Evolutionary conservation across 2,113 vertebrate genomes (phyloP).

Genomic region (Malurus melanocephalus): DNA sequence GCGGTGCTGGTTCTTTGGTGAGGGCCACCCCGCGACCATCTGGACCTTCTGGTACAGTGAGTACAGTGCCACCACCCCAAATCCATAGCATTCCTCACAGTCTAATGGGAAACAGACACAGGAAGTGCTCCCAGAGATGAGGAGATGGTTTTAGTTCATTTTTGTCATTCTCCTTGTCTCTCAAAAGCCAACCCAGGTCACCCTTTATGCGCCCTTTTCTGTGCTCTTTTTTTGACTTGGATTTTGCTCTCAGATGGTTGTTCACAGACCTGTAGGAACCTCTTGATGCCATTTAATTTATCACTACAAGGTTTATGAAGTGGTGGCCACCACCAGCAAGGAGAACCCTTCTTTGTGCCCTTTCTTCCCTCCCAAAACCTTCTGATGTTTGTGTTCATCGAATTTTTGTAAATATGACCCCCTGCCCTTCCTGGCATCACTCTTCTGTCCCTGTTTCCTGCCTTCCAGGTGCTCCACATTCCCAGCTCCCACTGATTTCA

Average conservation of each 20-base stretch:
- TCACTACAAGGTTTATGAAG: too few species aligned
- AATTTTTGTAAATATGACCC: not conserved
- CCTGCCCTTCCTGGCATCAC: rapidly evolving
- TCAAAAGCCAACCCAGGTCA: not conserved
- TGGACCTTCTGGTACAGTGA: slow-evolving; percentile 85
- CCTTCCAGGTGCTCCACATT: not conserved
- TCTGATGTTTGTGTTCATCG: not conserved
- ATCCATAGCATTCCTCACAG: not conserved
- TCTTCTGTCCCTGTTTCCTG: not conserved
- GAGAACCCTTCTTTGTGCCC: not conserved
- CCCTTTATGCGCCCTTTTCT: not conserved
- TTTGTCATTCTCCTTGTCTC: rapidly evolving
- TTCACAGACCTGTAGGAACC: not conserved
- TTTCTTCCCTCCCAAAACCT: not conserved
- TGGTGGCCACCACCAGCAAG: not conserved
- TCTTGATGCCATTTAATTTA: not conserved
- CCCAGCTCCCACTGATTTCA: not conserved
- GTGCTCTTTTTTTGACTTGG: not conserved
- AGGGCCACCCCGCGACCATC: slow-evolving; percentile 69
- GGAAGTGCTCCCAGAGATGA: not conserved
- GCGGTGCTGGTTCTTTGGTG: slow-evolving; percentile 79
- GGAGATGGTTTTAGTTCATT: not conserved
- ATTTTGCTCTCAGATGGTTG: not conserved
- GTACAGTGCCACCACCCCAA: not conserved
- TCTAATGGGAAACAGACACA: not conserved